Base-by-base conservation (phyloP, 2,113 vertebrate genomes). In the Atherinomorus stipes region DNA sequence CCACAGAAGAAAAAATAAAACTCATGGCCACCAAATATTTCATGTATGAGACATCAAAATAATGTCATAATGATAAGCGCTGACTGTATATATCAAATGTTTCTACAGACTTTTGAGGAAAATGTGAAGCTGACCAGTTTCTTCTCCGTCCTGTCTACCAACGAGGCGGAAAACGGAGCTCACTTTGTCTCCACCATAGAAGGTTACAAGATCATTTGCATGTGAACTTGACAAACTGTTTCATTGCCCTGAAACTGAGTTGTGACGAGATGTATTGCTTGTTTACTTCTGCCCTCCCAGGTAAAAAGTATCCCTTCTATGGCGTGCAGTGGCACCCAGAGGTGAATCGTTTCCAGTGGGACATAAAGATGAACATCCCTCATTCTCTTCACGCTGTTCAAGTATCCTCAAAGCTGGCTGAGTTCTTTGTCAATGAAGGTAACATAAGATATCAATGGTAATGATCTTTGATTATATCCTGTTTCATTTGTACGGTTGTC, bases 291-390 rank as follows among this genome's bases (percentile, higher is more conserved):
- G 25, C 64, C 26, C 13, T 31, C 7, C 1, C 83, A 95, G 94
- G 86, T 56, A 93, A 78, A 70, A 87, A 7, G 25, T 92, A 94
- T 71, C 94, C 95, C 1, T 91, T 96, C 82, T 96, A 95, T 13
- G 94, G 93, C 6, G 93, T 94, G 1, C 95, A 95, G 90, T 96
- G 95, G 95, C 95, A 96, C 74, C 95, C 95, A 7, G 95, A 95
- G 81, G 94, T 94, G 56, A 95, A 93, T 71, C 85, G 89, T 25
- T 96, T 95, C 25, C 91, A 94, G 89, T 96, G 95, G 95, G 0
- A 80, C 60, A 85, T 64, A 8, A 85, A 25, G 0, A 0, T 16
- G 5, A 90, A 79, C 68, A 89, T 88, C 67, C 94, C 94, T 53
- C 95, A 96, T 81, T 94, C 93, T 5, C 4, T 3, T 22, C 86